Evolutionary conservation across 1,140 invertebrate genomes (phyloP).

Genomic region (Trissolcus basalis): DNA sequence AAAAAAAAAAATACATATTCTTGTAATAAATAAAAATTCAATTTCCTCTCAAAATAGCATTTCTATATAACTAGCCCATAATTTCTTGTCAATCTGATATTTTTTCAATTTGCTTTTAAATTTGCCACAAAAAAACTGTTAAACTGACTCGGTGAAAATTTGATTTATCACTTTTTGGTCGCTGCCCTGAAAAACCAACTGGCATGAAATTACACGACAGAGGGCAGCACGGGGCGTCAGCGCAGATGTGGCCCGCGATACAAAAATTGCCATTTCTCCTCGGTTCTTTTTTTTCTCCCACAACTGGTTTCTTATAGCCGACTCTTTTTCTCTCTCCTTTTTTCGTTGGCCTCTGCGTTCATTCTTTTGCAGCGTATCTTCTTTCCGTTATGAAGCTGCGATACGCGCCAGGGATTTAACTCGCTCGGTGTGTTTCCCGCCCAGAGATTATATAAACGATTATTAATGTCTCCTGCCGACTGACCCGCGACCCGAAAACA

Average conservation of each 20-base stretch:
- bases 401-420: constrained; percentile 50
- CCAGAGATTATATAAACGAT: constrained; percentile 70
- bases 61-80: too few species aligned
- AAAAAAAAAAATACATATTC: too few species aligned
- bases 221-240: constrained; percentile 22
- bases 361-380: constrained; percentile 14
- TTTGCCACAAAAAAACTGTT: too few species aligned
- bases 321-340: not conserved
- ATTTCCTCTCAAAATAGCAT: constrained; percentile 7
- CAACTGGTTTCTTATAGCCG: not conserved
- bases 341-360: constrained; percentile 1
- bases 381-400: constrained; percentile 40
- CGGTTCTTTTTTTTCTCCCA: constrained; percentile 6
- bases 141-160: too few species aligned
- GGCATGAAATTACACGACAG: constrained; percentile 29
- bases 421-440: constrained; percentile 61
- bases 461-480: constrained; percentile 69
- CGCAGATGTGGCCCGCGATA: constrained; percentile 24
- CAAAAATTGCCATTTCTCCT: constrained; percentile 21
- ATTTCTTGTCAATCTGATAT: too few species aligned
- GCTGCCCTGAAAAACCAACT: not conserved
- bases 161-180: too few species aligned
- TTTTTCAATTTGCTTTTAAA: too few species aligned
- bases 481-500: constrained; percentile 65
- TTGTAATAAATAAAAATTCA: too few species aligned